phyloP scores from a whole-genome alignment of 2,888 invertebrate species.

The Saturnia pavonia region DNA sequence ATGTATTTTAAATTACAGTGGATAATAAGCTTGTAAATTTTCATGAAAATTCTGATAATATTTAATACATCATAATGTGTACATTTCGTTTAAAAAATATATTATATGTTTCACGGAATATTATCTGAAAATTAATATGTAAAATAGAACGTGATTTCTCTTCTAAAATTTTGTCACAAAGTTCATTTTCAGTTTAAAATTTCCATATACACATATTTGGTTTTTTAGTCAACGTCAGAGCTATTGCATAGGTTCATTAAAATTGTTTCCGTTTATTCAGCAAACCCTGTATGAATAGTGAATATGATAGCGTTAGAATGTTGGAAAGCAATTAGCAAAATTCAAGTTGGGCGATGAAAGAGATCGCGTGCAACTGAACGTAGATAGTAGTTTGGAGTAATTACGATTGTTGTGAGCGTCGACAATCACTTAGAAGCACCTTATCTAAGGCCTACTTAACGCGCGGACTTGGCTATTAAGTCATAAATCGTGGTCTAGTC shows the following conservation, averaged over 20 bases:
- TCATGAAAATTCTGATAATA: too few species aligned
- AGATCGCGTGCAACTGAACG: constrained; percentile 72
- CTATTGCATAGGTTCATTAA: constrained; percentile 6
- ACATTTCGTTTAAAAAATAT: too few species aligned
- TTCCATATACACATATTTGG: not conserved
- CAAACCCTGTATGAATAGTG: not conserved
- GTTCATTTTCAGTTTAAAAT: not conserved
- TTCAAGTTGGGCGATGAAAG: constrained; percentile 67
- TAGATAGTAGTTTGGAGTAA: constrained; percentile 80
- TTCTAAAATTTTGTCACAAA: not conserved
- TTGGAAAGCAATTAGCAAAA: constrained; percentile 59
- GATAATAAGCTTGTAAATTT: too few species aligned
- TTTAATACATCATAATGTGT: too few species aligned
- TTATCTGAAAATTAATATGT: not conserved
- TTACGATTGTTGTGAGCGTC: constrained; percentile 81
- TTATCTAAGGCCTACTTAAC: constrained; percentile 81
- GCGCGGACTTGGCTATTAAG: constrained; percentile 77
- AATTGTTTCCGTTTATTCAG: constrained; percentile 5
- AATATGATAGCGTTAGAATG: constrained; percentile 22
- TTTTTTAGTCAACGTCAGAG: not conserved
- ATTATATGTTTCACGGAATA: not conserved
- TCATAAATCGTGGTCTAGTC: constrained; percentile 76
- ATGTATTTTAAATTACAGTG: too few species aligned
- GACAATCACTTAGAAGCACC: constrained; percentile 81
- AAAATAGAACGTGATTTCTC: constrained; percentile 1